Base-by-base conservation (phyloP, 1,140 invertebrate species). In the Asbolus verrucosus region DNA sequence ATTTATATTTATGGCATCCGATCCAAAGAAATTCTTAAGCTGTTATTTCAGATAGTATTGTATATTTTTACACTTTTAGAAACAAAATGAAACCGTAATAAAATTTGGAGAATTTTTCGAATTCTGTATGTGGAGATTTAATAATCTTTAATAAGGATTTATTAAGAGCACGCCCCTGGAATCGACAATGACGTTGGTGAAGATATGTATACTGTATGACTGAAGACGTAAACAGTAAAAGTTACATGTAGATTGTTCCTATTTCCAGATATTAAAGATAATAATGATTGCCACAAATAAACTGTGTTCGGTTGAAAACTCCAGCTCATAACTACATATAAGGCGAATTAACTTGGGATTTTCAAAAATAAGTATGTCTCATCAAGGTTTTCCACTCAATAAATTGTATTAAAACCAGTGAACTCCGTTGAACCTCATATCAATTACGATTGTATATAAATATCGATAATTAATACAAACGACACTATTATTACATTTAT, bases 331-430 rank as follows among this genome's bases (percentile, higher is more conserved):
- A 19, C 61, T 62, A 62, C 19, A 62, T 38, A 38, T 36, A 62
- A 39, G 36, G 33, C 19, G 61, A n/a, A 15, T 18, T 27, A 63
- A 63, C 5, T 41, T 39, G 19, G 18, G 39, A 63, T 38, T 63
- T 39, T 24, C 31, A 38, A 63, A 41, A 63, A 63, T 41, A 41
- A 41, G 39, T 63, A 63, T 41, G 33, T 63, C 59, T 33, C 59
- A 62, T 63, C 67, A 69, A 69, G 67, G 67, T 50, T 69, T 69
- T 69, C 67, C 59, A 63, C 59, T 46, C 39, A 63, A 63, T 69
- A 27, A 63, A 46, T 19, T 38, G 54, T 69, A 69, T 69, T 69
- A 62, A 69, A 69, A 69, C 59, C 67, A 63, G 39, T 69, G 67
- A 69, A 69, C 67, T 69, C 36, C 36, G 46, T 61, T 69, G 67